Conservation (phyloP, 2,797 vertebrate species). For the Ambastaia sidthimunki region DNA sequence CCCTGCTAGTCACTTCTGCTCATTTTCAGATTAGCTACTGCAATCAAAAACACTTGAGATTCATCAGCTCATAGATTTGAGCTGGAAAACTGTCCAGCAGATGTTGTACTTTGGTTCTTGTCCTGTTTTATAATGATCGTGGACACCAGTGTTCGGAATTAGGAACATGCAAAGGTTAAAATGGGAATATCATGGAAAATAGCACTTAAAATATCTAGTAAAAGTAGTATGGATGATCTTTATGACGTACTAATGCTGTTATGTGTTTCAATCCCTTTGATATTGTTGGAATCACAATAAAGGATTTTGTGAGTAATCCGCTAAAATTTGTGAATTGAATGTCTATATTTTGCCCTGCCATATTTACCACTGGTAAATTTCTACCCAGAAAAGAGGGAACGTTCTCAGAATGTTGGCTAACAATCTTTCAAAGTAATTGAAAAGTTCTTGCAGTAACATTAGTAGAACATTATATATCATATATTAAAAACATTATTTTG, state of each 20-base stretch:
- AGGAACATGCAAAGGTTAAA: neutral
- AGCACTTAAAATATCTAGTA: constrained; percentile 19
- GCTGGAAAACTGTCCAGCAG: neutral
- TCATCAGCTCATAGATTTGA: neutral
- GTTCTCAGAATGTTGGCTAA: too few species aligned
- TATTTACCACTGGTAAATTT: constrained; percentile 22
- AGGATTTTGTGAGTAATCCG: constrained; percentile 32
- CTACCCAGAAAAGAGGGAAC: neutral
- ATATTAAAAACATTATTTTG: too few species aligned
- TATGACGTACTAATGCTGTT: constrained; percentile 35
- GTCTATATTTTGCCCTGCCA: neutral
- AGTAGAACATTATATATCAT: too few species aligned
- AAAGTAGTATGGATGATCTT: constrained; percentile 26
- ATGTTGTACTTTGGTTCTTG: neutral
- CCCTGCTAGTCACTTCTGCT: neutral
- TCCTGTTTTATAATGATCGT: neutral
- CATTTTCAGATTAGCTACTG: neutral
- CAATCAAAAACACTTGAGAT: neutral
- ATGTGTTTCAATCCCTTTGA: constrained; percentile 39
- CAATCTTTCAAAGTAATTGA: too few species aligned
- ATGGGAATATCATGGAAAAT: constrained; percentile 1
- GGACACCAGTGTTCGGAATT: neutral
- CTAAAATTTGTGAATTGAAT: constrained; percentile 32
- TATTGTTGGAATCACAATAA: constrained; percentile 45
- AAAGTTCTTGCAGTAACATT: too few species aligned